Evolutionary conservation across 2,113 vertebrate species (phyloP).

Genomic region (Mobula birostris): DNA sequence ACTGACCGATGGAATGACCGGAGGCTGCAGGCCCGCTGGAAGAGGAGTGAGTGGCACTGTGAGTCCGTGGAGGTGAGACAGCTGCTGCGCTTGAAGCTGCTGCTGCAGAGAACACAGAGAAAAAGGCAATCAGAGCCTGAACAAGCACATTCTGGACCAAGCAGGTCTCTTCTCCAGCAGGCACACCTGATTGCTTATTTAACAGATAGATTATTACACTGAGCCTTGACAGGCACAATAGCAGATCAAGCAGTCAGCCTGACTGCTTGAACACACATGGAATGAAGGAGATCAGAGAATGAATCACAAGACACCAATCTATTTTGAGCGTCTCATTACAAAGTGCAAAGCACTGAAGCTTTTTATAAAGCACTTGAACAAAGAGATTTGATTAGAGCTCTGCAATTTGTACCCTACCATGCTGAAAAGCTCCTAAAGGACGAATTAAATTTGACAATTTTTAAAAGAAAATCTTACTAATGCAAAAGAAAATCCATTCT

Average conservation of each 20-base stretch:
- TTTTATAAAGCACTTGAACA: conserved; percentile 16
- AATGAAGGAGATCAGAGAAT: neutral
- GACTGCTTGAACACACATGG: neutral
- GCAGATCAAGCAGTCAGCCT: neutral
- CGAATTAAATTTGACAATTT: neutral
- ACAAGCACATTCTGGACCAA: neutral
- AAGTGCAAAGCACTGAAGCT: neutral
- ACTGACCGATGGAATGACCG: conserved; percentile 74
- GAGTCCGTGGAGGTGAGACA: conserved; percentile 93
- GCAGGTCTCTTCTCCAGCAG: neutral
- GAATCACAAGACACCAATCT: neutral
- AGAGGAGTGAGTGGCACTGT: conserved; percentile 84
- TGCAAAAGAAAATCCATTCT: neutral
- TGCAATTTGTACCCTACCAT: neutral
- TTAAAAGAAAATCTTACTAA: neutral
- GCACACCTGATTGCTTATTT: neutral
- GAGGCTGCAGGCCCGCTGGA: conserved; percentile 83
- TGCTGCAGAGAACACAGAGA: conserved; percentile 64
- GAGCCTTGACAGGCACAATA: neutral
- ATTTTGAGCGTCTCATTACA: conserved; percentile 8
- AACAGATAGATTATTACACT: neutral
- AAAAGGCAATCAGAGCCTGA: neutral
- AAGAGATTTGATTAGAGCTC: conserved; percentile 30
- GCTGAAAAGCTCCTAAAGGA: neutral
- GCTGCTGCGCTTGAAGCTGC: conserved; percentile 96